Evolutionary conservation across 1,140 invertebrate species (phyloP).

Genomic region (Trialeurodes vaporariorum): DNA sequence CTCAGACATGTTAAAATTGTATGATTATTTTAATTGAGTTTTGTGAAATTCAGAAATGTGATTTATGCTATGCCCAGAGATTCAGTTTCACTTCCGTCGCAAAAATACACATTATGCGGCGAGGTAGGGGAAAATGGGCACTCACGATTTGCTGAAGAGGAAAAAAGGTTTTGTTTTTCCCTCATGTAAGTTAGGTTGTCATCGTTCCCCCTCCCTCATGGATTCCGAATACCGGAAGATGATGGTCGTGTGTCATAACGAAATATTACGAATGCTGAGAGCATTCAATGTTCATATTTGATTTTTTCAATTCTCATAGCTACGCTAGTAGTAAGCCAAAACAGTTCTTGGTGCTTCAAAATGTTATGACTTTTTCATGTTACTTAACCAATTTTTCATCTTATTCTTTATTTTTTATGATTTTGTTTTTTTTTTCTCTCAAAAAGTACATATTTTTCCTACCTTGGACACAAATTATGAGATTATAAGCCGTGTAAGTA

Average conservation of each 20-base stretch:
- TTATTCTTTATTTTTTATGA: no score
- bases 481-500: no score
- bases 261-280: no score
- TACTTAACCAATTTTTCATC: no score
- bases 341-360: no score
- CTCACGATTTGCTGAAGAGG: background rate
- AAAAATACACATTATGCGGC: background rate
- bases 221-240: background rate
- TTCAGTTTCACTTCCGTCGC: background rate
- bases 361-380: no score
- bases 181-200: background rate
- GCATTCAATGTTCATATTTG: no score
- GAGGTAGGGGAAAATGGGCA: background rate
- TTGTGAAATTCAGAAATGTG: background rate
- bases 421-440: no score
- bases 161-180: background rate
- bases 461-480: no score
- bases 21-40: conserved; percentile 1
- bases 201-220: background rate
- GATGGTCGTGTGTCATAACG: background rate
- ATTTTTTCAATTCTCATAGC: no score
- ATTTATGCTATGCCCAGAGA: background rate
- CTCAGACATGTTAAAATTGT: background rate
- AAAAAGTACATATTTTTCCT: no score
- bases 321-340: no score